Evolutionary conservation across 2,888 invertebrate genomes (phyloP).

Genomic region (Lithophane leautieri): DNA sequence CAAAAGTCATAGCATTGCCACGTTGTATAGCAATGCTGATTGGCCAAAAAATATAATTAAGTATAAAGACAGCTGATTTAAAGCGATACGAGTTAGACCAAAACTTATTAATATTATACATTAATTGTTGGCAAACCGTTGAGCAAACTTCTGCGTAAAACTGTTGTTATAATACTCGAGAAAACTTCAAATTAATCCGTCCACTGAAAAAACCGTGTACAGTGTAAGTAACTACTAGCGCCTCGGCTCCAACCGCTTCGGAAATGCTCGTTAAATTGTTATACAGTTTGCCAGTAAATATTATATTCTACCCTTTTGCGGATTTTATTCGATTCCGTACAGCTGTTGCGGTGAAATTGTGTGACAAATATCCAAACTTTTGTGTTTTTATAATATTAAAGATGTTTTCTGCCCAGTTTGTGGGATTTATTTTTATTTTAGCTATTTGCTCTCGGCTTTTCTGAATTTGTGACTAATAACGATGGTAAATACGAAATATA

Average conservation of each 20-base stretch:
- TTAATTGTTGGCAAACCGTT: constrained; percentile 17
- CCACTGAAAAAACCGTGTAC: constrained; percentile 8
- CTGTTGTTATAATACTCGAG: not conserved
- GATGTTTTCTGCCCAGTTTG: not conserved
- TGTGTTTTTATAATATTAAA: not conserved
- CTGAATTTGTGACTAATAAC: not conserved
- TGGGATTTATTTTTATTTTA: not conserved
- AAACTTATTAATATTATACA: constrained; percentile 22
- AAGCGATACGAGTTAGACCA: not conserved
- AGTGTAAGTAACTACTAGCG: constrained; percentile 17
- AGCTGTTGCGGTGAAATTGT: not conserved
- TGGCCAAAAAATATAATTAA: not conserved
- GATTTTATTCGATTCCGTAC: not conserved
- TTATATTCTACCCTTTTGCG: not conserved
- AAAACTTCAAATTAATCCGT: constrained; percentile 30
- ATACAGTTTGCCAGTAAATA: constrained; percentile 5
- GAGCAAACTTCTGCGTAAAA: constrained; percentile 19
- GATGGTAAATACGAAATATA: not conserved
- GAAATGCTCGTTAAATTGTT: constrained; percentile 26
- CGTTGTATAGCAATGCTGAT: not conserved
- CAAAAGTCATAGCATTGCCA: not conserved
- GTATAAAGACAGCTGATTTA: not conserved
- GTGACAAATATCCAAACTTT: not conserved
- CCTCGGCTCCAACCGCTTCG: not conserved
- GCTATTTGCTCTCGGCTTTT: not conserved